Conservation (phyloP, 2,113 vertebrate genomes). For the Climacteris rufus region DNA sequence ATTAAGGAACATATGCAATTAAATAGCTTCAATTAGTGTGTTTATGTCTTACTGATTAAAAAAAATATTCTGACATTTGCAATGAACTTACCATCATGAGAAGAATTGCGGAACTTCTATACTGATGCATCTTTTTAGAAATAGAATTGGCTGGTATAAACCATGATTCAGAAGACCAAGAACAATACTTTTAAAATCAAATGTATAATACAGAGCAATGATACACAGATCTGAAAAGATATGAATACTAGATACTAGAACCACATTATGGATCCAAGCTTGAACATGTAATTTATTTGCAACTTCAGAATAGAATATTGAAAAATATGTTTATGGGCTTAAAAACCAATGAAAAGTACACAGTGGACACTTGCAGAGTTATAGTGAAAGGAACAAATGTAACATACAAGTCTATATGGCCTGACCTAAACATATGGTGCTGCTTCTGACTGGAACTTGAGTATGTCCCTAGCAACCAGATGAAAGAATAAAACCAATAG, state of each 20-base stretch:
- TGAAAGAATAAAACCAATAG: not conserved
- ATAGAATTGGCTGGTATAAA: not conserved
- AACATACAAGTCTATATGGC: not conserved
- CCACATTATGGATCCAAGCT: not conserved
- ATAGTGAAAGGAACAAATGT: not conserved
- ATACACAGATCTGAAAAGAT: not conserved
- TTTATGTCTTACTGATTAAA: not conserved
- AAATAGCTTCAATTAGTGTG: not conserved
- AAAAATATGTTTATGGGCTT: not conserved
- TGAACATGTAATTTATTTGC: not conserved
- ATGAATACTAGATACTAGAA: not conserved
- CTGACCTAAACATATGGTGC: not conserved
- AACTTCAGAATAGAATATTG: not conserved
- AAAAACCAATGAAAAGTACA: not conserved
- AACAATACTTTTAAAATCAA: not conserved
- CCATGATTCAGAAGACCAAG: not conserved
- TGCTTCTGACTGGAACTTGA: not conserved
- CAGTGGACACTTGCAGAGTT: too few species aligned
- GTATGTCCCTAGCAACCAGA: not conserved
- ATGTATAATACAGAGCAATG: not conserved
- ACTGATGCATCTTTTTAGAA: not conserved
- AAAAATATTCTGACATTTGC: not conserved
- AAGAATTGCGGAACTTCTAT: not conserved
- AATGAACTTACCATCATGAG: not conserved
- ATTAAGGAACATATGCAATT: not conserved